These are phyloP conservation scores for Gymnothorax javanicus DNA, from an alignment of 2,797 vertebrate species.

Conservation along the genomic window DNA sequence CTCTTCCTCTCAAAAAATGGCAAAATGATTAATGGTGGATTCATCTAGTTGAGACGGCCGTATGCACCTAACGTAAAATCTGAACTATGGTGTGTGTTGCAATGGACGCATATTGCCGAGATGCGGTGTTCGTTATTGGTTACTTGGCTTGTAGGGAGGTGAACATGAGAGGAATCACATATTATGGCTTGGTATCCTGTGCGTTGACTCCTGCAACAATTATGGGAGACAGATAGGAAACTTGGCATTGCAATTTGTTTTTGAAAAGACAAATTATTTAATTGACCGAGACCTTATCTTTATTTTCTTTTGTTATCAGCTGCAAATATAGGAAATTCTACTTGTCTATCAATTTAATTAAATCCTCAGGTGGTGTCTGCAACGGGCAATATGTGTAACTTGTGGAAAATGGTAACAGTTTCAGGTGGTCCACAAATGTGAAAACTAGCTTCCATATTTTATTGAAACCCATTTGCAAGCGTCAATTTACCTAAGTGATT, in stretches of 20 bases:
- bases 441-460: neutral
- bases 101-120: neutral
- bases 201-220: neutral
- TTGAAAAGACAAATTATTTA: neutral
- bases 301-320: neutral
- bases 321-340: neutral
- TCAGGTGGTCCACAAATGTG: neutral
- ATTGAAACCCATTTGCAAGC: neutral
- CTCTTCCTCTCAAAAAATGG: neutral
- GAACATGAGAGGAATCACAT: neutral
- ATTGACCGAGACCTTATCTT: neutral
- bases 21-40: neutral
- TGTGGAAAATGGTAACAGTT: neutral
- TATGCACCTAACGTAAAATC: neutral
- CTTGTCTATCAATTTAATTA: neutral
- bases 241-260: neutral
- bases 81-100: neutral
- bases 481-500: neutral
- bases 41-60: neutral
- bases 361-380: neutral
- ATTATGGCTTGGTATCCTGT: neutral
- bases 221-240: neutral
- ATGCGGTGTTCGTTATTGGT: constrained; percentile 3
- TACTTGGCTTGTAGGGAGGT: neutral
- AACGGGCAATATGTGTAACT: neutral